Base-by-base conservation (phyloP, 2,797 vertebrate genomes). In the Alca torda region DNA sequence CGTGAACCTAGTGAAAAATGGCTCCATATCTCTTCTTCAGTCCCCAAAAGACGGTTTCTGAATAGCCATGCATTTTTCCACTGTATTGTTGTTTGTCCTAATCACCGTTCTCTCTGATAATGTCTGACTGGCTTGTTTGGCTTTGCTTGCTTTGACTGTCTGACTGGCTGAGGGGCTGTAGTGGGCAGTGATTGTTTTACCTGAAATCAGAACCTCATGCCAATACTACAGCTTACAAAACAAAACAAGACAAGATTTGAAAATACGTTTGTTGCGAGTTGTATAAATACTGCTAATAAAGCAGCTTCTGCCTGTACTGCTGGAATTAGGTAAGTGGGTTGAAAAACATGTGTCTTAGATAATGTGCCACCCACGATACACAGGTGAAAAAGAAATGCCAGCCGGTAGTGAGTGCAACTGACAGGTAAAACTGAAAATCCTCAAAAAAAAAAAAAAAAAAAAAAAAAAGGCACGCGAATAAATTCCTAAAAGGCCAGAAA, bases 1-100 rank as follows among this genome's bases (percentile, higher is more conserved):
- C n/a, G 3, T 96, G 98, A 97, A 98, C 94, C 96, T 96, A 65
- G 90, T 98, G 97, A 98, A 98, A 98, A 98, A 98, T 98, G 97
- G 97, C 98, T 98, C 97, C 97, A 81, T 95, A 86, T 96, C 97
- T 97, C 91, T 90, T 91, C 86, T 93, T 84, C 89, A 51, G 93
- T 96, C 88, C 96, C 83, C 93, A 93, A 93, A 97, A 98, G 96
- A 97, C 31, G 48, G 78, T 96, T 96, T 95, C 93, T 63, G 83
- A 96, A 95, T 95, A 91, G 93, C 72, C 35, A 37, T 94, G 95
- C 88, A 80, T 95, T 95, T 94, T 93, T 10, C 51, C 25, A 83
- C 78, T 84, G 72, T 65, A 90, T 60, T 95, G 74, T 96, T 96
- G 89, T 96, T 97, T 96, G 79, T 76, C 95, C 80, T 95, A 89